A percentile compares a stretch with the other conserved stretches of the same genome.
Evolutionary conservation across 2,797 vertebrate species (phyloP).

Genomic region (Moxostoma hubbsi): DNA sequence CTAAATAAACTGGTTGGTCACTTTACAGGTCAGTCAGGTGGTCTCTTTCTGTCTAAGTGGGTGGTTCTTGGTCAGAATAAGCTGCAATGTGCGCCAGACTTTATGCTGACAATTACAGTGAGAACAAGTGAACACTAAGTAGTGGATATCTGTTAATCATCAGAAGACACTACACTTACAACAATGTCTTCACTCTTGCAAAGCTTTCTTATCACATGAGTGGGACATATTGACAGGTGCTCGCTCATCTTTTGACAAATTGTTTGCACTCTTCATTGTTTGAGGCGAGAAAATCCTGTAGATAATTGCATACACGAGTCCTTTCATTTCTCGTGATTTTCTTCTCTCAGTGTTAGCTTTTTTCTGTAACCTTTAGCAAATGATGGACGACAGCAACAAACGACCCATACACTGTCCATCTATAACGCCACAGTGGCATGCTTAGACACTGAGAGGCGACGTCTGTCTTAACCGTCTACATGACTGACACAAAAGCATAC

Average conservation of each 20-base stretch:
- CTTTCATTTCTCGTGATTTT: conserved; percentile 56
- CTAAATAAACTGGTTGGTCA: too few species aligned
- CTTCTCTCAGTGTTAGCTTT: conserved; percentile 63
- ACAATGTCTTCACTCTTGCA: background rate
- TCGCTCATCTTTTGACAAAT: conserved; percentile 60
- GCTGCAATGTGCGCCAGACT: too few species aligned
- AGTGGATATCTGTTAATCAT: too few species aligned
- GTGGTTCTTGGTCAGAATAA: too few species aligned
- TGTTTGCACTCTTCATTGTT: conserved; percentile 61
- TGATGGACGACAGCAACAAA: conserved; percentile 67
- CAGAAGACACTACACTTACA: background rate
- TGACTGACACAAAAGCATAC: background rate
- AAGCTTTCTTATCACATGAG: background rate
- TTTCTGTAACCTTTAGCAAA: conserved; percentile 75
- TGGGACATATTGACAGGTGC: conserved; percentile 6
- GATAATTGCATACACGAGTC: conserved; percentile 69
- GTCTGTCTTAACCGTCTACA: background rate
- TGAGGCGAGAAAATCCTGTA: conserved; percentile 38
- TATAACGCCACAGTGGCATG: conserved; percentile 48
- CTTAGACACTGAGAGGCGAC: background rate
- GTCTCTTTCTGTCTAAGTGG: too few species aligned
- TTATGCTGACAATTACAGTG: too few species aligned
- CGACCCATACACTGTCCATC: conserved; percentile 66
- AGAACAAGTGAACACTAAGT: too few species aligned
- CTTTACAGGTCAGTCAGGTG: too few species aligned